Evolutionary conservation across 2,888 invertebrate species (phyloP), one percentile per base, ranked within the genome.

Genomic region (Cryptus armator): DNA sequence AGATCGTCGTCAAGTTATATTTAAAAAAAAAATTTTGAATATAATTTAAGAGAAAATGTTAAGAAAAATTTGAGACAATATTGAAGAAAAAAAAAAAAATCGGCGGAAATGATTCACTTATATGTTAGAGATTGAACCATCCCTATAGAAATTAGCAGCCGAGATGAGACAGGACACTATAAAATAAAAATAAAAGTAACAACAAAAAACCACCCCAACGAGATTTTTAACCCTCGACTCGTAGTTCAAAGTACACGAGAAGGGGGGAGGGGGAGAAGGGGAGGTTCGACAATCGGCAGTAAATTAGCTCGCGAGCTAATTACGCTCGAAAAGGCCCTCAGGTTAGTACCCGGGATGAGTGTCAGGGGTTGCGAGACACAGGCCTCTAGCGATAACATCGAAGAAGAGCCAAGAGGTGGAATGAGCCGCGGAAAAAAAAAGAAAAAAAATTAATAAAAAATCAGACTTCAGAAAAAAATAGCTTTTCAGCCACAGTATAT

Each of bases 261-360:
- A 51, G n/a, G 80, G 76, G 76, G 62, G 59, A 43, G 67, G 78
- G 81, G 29, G 64, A 78, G 84, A 7, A 59, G 78, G 81, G 29
- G 64, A 78, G 84, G 10, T 62, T 74, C 87, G 86, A 90, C 89
- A 89, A 91, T 92, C 90, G 87, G 78, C 84, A 84, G 87, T 81
- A 92, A 92, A 91, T 92, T 92, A 92, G 91, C 92, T 90, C 89
- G 88, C 88, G 89, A 90, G 91, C 92, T 91, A 92, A 92, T 92
- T 91, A 92, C 90, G 86, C 84, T 85, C 87, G 89, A 71, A 81
- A 81, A 74, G 85, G 85, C 86, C 86, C 85, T 85, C 87, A 87
- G 68, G 87, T 81, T 87, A 84, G 79, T 80, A 85, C 37, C 82
- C 84, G 85, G 86, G 86, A 88, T 81, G 85, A 86, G 89, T 87